Percentiles rank a stretch among this genome's conserved stretches.
Evolutionary conservation across 2,888 invertebrate genomes (phyloP).

Genomic region (Netelia fuscicornis): DNA sequence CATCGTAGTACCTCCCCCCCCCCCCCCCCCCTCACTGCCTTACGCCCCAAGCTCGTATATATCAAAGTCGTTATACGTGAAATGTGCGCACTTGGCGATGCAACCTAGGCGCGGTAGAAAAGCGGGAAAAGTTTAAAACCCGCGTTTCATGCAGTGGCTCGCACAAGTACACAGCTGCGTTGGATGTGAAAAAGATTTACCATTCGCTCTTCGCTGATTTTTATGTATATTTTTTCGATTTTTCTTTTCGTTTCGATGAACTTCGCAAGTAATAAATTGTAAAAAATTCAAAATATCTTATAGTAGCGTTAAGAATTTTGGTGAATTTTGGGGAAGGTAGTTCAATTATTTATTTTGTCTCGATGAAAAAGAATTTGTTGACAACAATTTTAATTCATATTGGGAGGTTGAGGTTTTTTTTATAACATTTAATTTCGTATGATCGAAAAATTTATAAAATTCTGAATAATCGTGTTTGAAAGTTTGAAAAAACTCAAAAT

Average conservation of each 20-base stretch:
- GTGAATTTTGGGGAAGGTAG: too few species aligned
- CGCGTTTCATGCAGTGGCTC: conserved; percentile 70
- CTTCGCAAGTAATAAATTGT: too few species aligned
- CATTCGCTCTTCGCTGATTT: not conserved
- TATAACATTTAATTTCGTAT: too few species aligned
- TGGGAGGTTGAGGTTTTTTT: too few species aligned
- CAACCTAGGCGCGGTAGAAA: conserved; percentile 15
- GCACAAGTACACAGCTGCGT: not conserved
- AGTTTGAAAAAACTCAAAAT: too few species aligned
- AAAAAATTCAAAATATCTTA: too few species aligned
- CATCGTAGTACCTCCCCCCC: not conserved
- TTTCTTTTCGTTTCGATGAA: not conserved
- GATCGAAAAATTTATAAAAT: too few species aligned
- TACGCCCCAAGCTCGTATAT: conserved; percentile 6
- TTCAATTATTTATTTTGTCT: too few species aligned
- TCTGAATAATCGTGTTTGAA: too few species aligned
- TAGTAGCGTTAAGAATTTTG: too few species aligned
- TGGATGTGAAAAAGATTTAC: conserved; percentile 22
- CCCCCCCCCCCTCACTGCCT: not conserved
- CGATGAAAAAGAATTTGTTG: too few species aligned
- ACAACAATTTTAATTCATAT: too few species aligned
- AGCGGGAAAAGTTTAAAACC: conserved; percentile 46
- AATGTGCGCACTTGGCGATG: conserved; percentile 25
- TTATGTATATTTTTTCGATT: not conserved
- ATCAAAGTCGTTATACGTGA: conserved; percentile 24